phyloP scores from a whole-genome alignment of 2,888 invertebrate genomes.

The Mythimna loreyi region DNA sequence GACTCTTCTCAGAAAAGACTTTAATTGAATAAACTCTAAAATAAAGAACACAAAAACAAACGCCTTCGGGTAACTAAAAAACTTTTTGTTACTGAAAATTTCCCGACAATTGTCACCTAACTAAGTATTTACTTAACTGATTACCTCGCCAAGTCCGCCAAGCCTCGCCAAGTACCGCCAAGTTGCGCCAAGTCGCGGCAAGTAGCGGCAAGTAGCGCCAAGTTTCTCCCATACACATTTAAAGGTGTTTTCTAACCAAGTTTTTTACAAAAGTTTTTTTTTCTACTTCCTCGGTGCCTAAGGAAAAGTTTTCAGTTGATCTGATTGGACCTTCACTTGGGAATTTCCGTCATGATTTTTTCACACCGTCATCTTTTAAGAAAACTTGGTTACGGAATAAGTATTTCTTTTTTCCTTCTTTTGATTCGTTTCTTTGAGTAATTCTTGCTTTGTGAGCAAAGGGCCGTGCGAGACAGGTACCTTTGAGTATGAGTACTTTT shows the following conservation, averaged over 20 bases:
- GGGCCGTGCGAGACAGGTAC: constrained; percentile 22
- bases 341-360: constrained; percentile 55
- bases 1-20: constrained; percentile 7
- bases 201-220: constrained; percentile 40
- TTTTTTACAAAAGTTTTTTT: constrained; percentile 51
- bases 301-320: constrained; percentile 60
- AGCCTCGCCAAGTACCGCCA: constrained; percentile 47
- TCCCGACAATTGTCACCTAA: constrained; percentile 61
- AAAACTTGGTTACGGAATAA: constrained; percentile 48
- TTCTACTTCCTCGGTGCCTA: constrained; percentile 43
- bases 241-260: constrained; percentile 51
- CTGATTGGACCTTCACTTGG: constrained; percentile 59
- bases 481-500: constrained; percentile 39
- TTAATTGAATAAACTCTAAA: constrained; percentile 40
- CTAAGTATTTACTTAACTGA: constrained; percentile 67
- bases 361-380: constrained; percentile 55
- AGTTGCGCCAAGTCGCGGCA: constrained; percentile 47
- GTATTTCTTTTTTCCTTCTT: constrained; percentile 50
- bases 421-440: constrained; percentile 58
- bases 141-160: constrained; percentile 56
- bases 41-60: constrained; percentile 50
- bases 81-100: constrained; percentile 42
- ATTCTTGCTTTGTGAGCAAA: constrained; percentile 55
- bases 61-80: constrained; percentile 48
- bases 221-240: constrained; percentile 60